A percentile compares a stretch with the other conserved stretches of the same genome.
These are phyloP conservation scores for Himantopus leucocephalus DNA, from an alignment of 2,113 vertebrate genomes.

Conservation along the genomic window DNA sequence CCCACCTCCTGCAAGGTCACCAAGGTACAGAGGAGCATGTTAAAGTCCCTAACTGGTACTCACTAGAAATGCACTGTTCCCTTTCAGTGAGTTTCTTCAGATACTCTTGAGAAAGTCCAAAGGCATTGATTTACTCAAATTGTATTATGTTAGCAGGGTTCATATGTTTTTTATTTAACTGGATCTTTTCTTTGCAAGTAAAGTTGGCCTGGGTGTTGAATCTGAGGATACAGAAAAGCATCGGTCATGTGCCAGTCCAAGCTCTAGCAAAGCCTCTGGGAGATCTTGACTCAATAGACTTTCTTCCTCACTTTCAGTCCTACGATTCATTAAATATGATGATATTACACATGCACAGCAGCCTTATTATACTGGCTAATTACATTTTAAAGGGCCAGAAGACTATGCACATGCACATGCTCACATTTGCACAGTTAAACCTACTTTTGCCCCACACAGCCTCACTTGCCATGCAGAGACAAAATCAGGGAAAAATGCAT, in stretches of 20 bases:
- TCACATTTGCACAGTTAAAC: background rate
- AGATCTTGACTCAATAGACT: background rate
- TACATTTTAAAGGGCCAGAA: background rate
- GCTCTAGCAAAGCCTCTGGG: background rate
- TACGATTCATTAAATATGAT: background rate
- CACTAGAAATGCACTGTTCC: background rate
- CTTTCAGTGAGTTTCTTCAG: background rate
- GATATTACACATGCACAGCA: background rate
- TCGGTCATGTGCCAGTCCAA: background rate
- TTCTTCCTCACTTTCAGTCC: background rate
- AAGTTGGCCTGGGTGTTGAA: background rate
- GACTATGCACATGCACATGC: background rate
- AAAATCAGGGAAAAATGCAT: background rate
- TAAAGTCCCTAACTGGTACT: background rate
- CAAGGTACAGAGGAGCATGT: background rate
- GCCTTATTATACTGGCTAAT: background rate
- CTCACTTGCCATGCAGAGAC: background rate
- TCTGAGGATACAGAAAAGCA: background rate
- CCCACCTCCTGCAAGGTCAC: background rate
- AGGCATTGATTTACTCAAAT: background rate
- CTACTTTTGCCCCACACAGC: background rate
- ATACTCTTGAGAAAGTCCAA: background rate
- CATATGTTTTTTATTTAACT: conserved; percentile 17
- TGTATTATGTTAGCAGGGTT: background rate
- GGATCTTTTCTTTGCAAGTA: background rate